Evolutionary conservation across 2,888 invertebrate species (phyloP).

Genomic region (Orthosia gothica): DNA sequence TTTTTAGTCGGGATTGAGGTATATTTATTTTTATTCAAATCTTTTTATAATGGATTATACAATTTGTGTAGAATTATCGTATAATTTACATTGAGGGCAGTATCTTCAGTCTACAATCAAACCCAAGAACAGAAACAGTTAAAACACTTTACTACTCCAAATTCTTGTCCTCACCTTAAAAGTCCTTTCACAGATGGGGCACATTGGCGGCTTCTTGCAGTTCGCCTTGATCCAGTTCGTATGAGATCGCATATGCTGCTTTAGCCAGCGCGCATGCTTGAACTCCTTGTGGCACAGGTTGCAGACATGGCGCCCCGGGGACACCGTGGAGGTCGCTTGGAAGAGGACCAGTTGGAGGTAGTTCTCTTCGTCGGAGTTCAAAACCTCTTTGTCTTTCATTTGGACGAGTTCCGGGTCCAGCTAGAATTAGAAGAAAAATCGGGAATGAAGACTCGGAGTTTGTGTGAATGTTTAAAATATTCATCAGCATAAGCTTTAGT

Average conservation of each 20-base stretch:
- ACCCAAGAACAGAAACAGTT: too few relatives aligned
- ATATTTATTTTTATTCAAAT: too few relatives aligned
- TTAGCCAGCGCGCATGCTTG: slow-evolving; percentile 92
- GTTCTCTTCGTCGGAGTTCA: slow-evolving; percentile 88
- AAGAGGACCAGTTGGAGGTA: slow-evolving; percentile 88
- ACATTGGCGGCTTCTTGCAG: slow-evolving; percentile 93
- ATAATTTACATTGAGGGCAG: too few relatives aligned
- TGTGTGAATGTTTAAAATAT: not conserved
- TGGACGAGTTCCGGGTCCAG: slow-evolving; percentile 38
- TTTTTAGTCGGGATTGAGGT: too few relatives aligned
- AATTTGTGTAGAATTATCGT: too few relatives aligned
- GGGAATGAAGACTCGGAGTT: not conserved
- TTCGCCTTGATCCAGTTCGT: slow-evolving; percentile 93
- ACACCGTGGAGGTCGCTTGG: slow-evolving; percentile 90
- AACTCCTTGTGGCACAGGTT: slow-evolving; percentile 93
- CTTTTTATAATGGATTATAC: too few relatives aligned
- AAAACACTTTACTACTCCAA: not conserved
- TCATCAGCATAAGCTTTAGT: not conserved
- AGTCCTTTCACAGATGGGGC: slow-evolving; percentile 91
- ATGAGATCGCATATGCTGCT: slow-evolving; percentile 92
- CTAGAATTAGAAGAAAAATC: slow-evolving; percentile 34
- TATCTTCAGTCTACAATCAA: too few relatives aligned
- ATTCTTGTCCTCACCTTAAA: slow-evolving; percentile 85
- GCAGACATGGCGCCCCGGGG: slow-evolving; percentile 92
- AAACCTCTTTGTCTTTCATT: slow-evolving; percentile 77